Evolutionary conservation across 2,888 invertebrate species (phyloP).

Genomic region (Drosophila atripex): DNA sequence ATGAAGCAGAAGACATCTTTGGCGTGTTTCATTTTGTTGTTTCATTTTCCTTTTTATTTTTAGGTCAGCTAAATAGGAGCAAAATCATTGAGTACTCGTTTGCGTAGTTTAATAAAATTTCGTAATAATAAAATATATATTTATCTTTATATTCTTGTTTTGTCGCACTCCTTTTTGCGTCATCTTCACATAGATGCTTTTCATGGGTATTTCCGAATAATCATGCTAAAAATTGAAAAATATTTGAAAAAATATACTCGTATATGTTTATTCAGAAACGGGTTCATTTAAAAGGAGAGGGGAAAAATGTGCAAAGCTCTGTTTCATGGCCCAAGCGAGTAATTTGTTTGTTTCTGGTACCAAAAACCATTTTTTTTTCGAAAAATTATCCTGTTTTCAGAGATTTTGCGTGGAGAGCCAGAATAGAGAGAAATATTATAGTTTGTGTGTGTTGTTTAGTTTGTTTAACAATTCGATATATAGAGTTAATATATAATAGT

Average conservation of each 20-base stretch:
- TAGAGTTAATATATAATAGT: conserved; percentile 65
- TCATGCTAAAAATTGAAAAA: background rate
- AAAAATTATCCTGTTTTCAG: conserved; percentile 36
- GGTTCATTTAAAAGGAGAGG: conserved; percentile 22
- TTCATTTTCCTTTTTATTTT: conserved; percentile 29
- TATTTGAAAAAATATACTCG: conserved; percentile 20
- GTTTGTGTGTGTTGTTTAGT: conserved; percentile 40
- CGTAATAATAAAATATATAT: conserved; percentile 73
- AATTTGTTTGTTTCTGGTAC: conserved; percentile 45
- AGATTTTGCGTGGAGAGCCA: conserved; percentile 59
- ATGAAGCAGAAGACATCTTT: conserved; percentile 79
- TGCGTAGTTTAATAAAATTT: conserved; percentile 71
- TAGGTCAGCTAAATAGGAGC: conserved; percentile 71
- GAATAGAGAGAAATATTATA: conserved; percentile 57
- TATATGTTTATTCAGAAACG: conserved; percentile 30
- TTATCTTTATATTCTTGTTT: conserved; percentile 43
- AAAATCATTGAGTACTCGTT: conserved; percentile 71
- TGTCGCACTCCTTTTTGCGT: too few relatives aligned
- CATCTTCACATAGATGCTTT: too few relatives aligned
- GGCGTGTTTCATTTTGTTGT: conserved; percentile 58
- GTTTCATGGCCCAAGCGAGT: conserved; percentile 40
- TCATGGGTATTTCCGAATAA: too few relatives aligned
- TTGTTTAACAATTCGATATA: conserved; percentile 75
- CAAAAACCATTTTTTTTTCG: conserved; percentile 52
- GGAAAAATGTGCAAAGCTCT: conserved; percentile 39